phyloP scores from a whole-genome alignment of 2,888 invertebrate genomes.

The Troides oblongomaculatus region DNA sequence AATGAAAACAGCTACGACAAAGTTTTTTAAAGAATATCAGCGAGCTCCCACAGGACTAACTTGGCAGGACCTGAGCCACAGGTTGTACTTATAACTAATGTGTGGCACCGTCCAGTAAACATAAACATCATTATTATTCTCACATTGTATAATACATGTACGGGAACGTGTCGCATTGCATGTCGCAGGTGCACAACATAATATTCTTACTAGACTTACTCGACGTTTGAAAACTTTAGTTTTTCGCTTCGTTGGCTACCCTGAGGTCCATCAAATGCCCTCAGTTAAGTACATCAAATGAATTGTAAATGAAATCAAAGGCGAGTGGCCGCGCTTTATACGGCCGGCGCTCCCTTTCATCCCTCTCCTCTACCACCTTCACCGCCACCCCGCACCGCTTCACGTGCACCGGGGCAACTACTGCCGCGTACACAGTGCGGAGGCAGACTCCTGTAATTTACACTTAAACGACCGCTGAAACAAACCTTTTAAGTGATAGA shows the following conservation, averaged over 20 bases:
- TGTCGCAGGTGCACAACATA: too few species aligned
- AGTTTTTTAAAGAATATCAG: too few species aligned
- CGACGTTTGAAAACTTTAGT: background rate
- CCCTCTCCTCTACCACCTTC: too few species aligned
- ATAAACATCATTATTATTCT: too few species aligned
- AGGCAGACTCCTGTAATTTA: slow-evolving; percentile 10
- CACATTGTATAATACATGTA: too few species aligned
- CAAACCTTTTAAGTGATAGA: slow-evolving; percentile 3
- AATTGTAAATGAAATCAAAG: slow-evolving; percentile 79
- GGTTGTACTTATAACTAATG: too few species aligned
- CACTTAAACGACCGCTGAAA: slow-evolving; percentile 10
- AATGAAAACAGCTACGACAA: too few species aligned
- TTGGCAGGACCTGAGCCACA: too few species aligned
- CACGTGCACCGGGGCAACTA: slow-evolving; percentile 4
- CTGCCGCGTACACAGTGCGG: slow-evolving; percentile 1
- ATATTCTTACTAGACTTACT: too few species aligned
- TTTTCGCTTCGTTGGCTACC: slow-evolving; percentile 42
- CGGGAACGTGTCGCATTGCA: too few species aligned
- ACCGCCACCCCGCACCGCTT: background rate
- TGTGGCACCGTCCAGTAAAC: too few species aligned
- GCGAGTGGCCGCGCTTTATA: slow-evolving; percentile 63
- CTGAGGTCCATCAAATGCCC: slow-evolving; percentile 61
- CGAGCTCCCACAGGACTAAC: too few species aligned
- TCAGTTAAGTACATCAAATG: slow-evolving; percentile 73
- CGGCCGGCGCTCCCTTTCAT: slow-evolving; percentile 30